Conservation (phyloP, 2,888 invertebrate genomes). For the Aporophyla lueneburgensis region DNA sequence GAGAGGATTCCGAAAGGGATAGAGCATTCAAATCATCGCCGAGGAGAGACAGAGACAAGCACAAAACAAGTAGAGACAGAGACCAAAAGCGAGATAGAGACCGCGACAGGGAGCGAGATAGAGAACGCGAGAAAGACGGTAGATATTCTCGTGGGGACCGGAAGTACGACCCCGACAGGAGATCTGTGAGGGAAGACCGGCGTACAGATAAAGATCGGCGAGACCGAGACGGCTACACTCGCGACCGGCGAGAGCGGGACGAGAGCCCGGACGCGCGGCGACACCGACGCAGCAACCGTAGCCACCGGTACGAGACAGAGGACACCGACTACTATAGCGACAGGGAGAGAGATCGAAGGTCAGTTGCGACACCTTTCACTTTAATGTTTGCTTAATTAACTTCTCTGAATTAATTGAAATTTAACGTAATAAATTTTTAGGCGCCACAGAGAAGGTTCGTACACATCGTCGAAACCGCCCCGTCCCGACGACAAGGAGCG, state of each 20-base stretch:
- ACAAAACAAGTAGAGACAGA: slow-evolving; percentile 77
- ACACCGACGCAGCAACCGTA: slow-evolving; percentile 81
- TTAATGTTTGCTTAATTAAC: background rate
- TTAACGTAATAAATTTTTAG: slow-evolving; percentile 73
- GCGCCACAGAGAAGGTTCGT: slow-evolving; percentile 89
- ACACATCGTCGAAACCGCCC: slow-evolving; percentile 85
- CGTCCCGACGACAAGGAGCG: slow-evolving; percentile 83
- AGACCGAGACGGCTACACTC: slow-evolving; percentile 69
- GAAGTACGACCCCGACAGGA: slow-evolving; percentile 80
- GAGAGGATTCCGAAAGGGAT: slow-evolving; percentile 87
- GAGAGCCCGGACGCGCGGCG: slow-evolving; percentile 81
- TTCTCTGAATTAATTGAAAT: background rate
- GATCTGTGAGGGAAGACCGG: slow-evolving; percentile 76
- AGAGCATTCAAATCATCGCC: slow-evolving; percentile 82
- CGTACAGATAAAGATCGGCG: slow-evolving; percentile 80
- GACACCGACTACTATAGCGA: slow-evolving; percentile 93
- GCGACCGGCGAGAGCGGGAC: slow-evolving; percentile 74
- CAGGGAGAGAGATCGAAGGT: slow-evolving; percentile 90
- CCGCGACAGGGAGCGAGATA: slow-evolving; percentile 74
- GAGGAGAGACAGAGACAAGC: slow-evolving; percentile 81
- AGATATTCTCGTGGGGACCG: slow-evolving; percentile 81
- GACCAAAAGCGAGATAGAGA: slow-evolving; percentile 74
- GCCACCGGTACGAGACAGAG: slow-evolving; percentile 92
- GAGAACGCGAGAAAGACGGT: slow-evolving; percentile 79
- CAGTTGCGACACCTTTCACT: background rate